Evolutionary conservation across 2,113 vertebrate species (phyloP).

Genomic region (Calyptommatus sinebrachiatus): DNA sequence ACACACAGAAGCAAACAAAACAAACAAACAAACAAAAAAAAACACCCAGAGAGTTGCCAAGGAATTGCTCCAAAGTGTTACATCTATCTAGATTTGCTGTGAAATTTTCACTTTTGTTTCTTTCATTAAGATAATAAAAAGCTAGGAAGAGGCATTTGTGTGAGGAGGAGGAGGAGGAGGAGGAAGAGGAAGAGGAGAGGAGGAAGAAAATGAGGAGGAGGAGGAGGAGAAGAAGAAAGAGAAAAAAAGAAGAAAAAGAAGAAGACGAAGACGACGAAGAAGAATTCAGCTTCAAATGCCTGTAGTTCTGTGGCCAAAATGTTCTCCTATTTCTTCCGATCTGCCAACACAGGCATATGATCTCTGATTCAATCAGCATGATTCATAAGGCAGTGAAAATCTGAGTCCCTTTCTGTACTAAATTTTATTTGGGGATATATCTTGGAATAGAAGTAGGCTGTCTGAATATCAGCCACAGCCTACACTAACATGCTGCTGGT

Average conservation of each 20-base stretch:
- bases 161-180: not conserved
- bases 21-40: too few relatives aligned
- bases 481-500: too few relatives aligned
- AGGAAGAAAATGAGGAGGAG: too few relatives aligned
- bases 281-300: not conserved
- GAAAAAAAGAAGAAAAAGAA: not conserved
- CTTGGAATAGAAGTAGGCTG: too few relatives aligned
- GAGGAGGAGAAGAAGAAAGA: too few relatives aligned
- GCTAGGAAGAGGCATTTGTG: slow-evolving; percentile 10
- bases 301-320: slow-evolving; percentile 4
- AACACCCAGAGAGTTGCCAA: slow-evolving; percentile 43
- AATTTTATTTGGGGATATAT: too few relatives aligned
- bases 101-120: slow-evolving; percentile 45
- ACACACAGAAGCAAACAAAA: slow-evolving; percentile 50
- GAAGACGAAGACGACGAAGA: not conserved
- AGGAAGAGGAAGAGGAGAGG: not conserved
- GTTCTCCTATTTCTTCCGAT: not conserved
- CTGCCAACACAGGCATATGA: slow-evolving; percentile 21
- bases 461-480: too few relatives aligned
- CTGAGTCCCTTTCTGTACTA: not conserved
- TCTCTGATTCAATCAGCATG: not conserved
- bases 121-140: not conserved
- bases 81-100: slow-evolving; percentile 33
- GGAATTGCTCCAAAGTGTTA: slow-evolving; percentile 16
- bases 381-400: not conserved